Evolutionary conservation across 2,113 vertebrate species (phyloP), one percentile per base, ranked within the genome.

Genomic region (Toxotes chatareus): DNA sequence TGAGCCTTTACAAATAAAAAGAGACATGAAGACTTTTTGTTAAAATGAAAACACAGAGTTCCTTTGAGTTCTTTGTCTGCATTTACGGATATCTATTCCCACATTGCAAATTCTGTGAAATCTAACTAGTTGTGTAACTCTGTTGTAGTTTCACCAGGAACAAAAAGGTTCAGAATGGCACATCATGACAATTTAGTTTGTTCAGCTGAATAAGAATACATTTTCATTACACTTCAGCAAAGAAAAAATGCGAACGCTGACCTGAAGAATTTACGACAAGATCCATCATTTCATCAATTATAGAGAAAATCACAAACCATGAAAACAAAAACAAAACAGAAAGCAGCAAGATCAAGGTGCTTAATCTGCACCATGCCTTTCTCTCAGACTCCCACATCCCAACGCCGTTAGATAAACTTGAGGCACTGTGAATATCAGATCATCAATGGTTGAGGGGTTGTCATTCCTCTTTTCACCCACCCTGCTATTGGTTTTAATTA

Each of bases 361-460:
- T 79, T 67, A 47, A 82, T 74, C 44, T 40, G 47, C 74, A 85
- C 71, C 73, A 17, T 47, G 73, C 87, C 82, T 82, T 79, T 81
- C 38, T 53, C 60, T 49, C 32, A 61, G 69, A 89, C 76, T 75
- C 82, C 56, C 73, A 76, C 68, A 89, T 70, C 31, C 76, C 68
- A 67, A 80, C 53, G 49, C 71, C 59, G 6, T 78, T 69, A 42
- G 61, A 89, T 73, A 85, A 92, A 89, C 79, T 72, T 79, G 88
- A 95, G 95, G 94, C 94, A 95, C 94, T 91, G 92, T 91, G 90
- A 88, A 88, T 68, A 76, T 88, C 71, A 83, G 68, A 82, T 86
- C 61, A 79, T 73, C 1, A 4, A 80, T 59, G 76, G 71, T 70
- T 4, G 49, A 69, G 66, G 62, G 53, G 23, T 65, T 53, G 68